Conservation (phyloP, 2,888 invertebrate genomes). For the Tetranychus piercei region DNA sequence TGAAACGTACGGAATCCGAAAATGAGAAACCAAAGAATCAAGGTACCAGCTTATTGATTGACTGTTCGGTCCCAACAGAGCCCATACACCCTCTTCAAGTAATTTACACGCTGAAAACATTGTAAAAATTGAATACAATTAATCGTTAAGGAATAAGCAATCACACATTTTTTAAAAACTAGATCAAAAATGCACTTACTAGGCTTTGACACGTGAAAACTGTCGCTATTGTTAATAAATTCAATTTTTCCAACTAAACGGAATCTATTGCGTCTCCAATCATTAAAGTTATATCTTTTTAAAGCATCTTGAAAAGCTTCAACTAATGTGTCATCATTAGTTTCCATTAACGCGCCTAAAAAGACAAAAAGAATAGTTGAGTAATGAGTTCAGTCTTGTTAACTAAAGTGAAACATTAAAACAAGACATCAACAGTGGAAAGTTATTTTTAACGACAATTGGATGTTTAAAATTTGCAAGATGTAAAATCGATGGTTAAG, state of each 20-base stretch:
- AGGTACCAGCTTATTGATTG: not conserved
- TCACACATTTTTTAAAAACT: not conserved
- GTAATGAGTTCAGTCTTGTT: not conserved
- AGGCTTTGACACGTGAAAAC: not conserved
- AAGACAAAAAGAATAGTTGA: not conserved
- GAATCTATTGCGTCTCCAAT: not conserved
- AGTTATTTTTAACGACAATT: too few relatives aligned
- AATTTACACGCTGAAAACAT: not conserved
- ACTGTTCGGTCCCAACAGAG: not conserved
- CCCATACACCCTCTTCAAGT: not conserved
- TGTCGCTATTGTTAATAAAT: not conserved
- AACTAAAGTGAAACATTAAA: not conserved
- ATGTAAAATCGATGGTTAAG: too few relatives aligned
- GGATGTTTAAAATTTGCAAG: too few relatives aligned
- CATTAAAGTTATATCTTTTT: not conserved
- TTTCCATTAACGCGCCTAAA: conserved; percentile 4
- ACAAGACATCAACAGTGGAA: not conserved
- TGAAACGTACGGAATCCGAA: conserved; percentile 3
- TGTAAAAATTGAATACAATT: not conserved
- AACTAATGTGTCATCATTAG: not conserved
- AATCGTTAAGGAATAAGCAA: too few relatives aligned
- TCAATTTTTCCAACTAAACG: not conserved
- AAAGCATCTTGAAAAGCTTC: conserved; percentile 5
- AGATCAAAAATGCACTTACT: not conserved
- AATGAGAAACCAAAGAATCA: not conserved